Conservation (phyloP, 2,888 invertebrate genomes). For the Didymodactylos carnosus region DNA sequence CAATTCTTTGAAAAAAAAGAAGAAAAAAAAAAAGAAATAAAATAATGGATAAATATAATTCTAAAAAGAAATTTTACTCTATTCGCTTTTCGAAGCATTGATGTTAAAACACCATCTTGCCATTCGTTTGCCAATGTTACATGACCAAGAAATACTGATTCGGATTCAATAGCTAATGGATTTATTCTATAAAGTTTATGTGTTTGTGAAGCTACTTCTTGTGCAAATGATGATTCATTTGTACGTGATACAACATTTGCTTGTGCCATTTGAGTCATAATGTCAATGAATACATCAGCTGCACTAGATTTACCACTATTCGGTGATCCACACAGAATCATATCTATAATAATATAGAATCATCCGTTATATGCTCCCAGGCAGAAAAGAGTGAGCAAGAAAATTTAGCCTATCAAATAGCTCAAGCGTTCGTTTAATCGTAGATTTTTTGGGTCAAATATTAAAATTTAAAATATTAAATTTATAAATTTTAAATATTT, state of each 20-base stretch:
- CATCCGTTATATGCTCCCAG: not conserved
- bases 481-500: not conserved
- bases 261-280: constrained; percentile 16
- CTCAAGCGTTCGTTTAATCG: too few species aligned
- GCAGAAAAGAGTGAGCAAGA: too few species aligned
- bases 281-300: constrained; percentile 28
- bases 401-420: too few species aligned
- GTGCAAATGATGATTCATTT: not conserved
- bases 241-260: not conserved
- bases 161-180: constrained; percentile 31
- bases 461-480: not conserved
- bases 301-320: constrained; percentile 32
- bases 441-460: too few species aligned
- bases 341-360: constrained; percentile 11
- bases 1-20: not conserved
- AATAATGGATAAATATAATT: not conserved
- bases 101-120: constrained; percentile 33
- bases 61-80: constrained; percentile 21
- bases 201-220: not conserved
- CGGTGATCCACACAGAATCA: constrained; percentile 32
- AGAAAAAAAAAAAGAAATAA: not conserved
- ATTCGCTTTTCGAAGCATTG: constrained; percentile 30
- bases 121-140: constrained; percentile 29
- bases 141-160: constrained; percentile 28
- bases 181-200: constrained; percentile 20